Percentiles rank a stretch among this genome's conserved stretches.
These are phyloP conservation scores for Festucalex cinctus DNA, from an alignment of 2,113 vertebrate genomes.

Conservation along the genomic window DNA sequence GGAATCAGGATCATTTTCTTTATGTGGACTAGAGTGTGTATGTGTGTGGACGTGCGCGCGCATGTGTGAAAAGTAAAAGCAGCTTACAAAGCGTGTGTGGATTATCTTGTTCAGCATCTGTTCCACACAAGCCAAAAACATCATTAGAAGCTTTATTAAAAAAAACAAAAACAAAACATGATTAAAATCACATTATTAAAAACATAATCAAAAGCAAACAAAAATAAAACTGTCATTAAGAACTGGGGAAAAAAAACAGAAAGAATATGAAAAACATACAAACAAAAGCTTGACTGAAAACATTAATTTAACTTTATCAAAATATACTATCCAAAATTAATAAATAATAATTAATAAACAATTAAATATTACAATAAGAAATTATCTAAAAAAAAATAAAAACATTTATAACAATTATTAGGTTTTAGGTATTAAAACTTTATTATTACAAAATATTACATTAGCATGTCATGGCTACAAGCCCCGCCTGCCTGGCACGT, in stretches of 20 bases:
- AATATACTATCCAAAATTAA: background rate
- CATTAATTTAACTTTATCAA: background rate
- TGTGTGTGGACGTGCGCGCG: background rate
- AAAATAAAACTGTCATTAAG: background rate
- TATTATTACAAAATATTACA: too few relatives aligned
- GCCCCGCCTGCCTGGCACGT: background rate
- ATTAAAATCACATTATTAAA: background rate
- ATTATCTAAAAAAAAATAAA: background rate
- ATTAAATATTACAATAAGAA: background rate
- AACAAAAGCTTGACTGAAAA: background rate
- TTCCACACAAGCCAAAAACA: conserved; percentile 23
- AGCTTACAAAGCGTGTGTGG: conserved; percentile 34
- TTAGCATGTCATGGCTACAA: background rate
- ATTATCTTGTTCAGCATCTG: conserved; percentile 39
- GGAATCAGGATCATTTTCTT: background rate
- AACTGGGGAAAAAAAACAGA: background rate
- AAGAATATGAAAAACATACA: background rate
- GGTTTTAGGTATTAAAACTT: too few relatives aligned
- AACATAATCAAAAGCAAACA: background rate
- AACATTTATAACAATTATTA: too few relatives aligned
- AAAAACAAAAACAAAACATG: background rate
- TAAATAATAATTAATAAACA: background rate
- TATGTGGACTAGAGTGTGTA: background rate
- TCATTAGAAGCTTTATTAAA: conserved; percentile 3
- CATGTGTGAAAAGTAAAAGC: conserved; percentile 20